phyloP scores from a whole-genome alignment of 2,113 vertebrate species.

The Cebus imitator region DNA sequence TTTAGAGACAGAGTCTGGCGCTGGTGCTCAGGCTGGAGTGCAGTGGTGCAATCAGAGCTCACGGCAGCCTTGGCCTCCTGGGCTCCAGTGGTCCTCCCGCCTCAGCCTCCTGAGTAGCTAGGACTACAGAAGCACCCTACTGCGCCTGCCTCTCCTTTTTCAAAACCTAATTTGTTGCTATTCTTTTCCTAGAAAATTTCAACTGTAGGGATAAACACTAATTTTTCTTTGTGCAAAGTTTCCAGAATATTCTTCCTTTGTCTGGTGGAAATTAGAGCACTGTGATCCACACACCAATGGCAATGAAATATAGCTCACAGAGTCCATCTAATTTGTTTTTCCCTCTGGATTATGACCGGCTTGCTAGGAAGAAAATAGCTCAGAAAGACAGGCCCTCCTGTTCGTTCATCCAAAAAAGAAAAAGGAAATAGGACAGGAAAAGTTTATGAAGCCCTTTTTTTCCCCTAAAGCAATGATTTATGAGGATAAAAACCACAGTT shows the following conservation, averaged over 20 bases:
- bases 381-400: constrained; percentile 47
- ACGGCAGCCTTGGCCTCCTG: too few relatives aligned
- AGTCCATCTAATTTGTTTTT: constrained; percentile 23
- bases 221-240: constrained; percentile 5
- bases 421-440: not conserved
- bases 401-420: constrained; percentile 31
- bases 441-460: not conserved
- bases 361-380: constrained; percentile 38
- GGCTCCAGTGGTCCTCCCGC: too few relatives aligned
- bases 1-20: too few relatives aligned
- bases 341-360: constrained; percentile 52
- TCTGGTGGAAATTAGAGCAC: not conserved
- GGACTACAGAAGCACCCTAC: too few relatives aligned
- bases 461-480: not conserved
- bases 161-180: not conserved
- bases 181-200: not conserved
- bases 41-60: too few relatives aligned
- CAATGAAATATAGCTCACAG: not conserved
- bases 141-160: not conserved
- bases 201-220: not conserved
- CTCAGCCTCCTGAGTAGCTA: too few relatives aligned
- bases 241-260: constrained; percentile 40
- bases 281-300: not conserved
- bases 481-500: constrained; percentile 17
- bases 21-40: too few relatives aligned